phyloP scores from a whole-genome alignment of 2,888 invertebrate species.

The Octodonta nipae region DNA sequence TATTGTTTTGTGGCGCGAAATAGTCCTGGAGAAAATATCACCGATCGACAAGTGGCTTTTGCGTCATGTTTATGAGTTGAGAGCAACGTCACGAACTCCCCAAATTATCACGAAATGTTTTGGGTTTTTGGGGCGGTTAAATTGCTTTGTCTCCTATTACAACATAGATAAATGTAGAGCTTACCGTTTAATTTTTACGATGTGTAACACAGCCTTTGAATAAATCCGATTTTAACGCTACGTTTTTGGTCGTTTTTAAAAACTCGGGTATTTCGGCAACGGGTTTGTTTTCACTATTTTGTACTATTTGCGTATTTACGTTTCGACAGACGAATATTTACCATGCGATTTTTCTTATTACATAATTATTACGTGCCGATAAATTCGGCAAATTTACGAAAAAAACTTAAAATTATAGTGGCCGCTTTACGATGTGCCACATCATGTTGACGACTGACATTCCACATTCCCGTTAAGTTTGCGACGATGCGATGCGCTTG shows the following conservation, averaged over 20 bases:
- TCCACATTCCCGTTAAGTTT: constrained; percentile 10
- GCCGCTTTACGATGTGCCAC: constrained; percentile 38
- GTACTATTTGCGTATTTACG: constrained; percentile 34
- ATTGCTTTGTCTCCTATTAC: too few species aligned
- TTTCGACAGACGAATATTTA: constrained; percentile 29
- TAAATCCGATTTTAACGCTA: constrained; percentile 25
- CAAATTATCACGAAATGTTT: not conserved
- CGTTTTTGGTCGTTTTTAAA: constrained; percentile 26
- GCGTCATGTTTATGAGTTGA: constrained; percentile 14
- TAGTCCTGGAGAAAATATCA: constrained; percentile 16
- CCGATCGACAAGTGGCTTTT: constrained; percentile 23
- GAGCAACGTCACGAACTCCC: not conserved
- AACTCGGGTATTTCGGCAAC: constrained; percentile 30
- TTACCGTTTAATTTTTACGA: constrained; percentile 25
- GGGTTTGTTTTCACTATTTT: constrained; percentile 30
- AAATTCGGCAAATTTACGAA: constrained; percentile 30
- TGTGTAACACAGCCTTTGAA: constrained; percentile 28
- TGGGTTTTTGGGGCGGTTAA: too few species aligned
- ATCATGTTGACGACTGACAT: constrained; percentile 38
- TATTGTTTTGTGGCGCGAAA: too few species aligned
- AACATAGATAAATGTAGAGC: too few species aligned
- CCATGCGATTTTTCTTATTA: constrained; percentile 29
- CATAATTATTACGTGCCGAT: constrained; percentile 34
- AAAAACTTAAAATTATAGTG: constrained; percentile 36
- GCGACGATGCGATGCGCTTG: constrained; percentile 1